Evolutionary conservation across 2,797 vertebrate species (phyloP), one percentile per base, ranked within the genome.

Genomic region (Crocodylus rhombifer): DNA sequence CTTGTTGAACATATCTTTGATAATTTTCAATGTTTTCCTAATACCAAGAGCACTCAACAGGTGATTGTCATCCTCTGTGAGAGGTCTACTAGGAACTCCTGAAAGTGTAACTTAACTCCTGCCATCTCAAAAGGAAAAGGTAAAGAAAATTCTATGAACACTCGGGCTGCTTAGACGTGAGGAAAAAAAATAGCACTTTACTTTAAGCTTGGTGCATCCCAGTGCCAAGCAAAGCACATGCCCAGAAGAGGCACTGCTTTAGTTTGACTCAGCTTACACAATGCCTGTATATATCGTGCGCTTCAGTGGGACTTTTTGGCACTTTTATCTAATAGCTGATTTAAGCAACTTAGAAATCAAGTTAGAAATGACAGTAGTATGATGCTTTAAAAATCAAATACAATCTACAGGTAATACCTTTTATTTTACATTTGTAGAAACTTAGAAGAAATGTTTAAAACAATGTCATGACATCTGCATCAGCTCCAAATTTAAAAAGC

Each of bases 311-410:
- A 51, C 42, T 51, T 51, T 51, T 10, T 51, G 42, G 42, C 42
- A 51, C 42, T 51, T 51, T 51, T 51, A 51, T 51, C 42, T 51
- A 51, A 51, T 51, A 51, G 42, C 10, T 51, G 42, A 51, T 51
- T 10, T 10, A 51, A 51, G 42, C 42, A 51, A 51, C 42, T 51
- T 51, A 51, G 42, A 51, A 51, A 51, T 51, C 42, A 51, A 51
- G 42, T 51, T 51, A 95, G 93, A 94, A 97, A 92, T 69, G 90
- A 75, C 86, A 94, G 93, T 86, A 87, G 9, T 51, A 51, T 76
- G 93, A 95, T 61, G 23, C 84, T 96, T 97, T 81, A 88, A 95
- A 97, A 97, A 95, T 96, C 96, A 86, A 90, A 93, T 94, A 95
- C 7, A 12, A 5, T 95, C 62, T 82, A 93, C 61, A 33, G 79